Conservation (phyloP, 2,797 vertebrate genomes). For the Cyprinella venusta region DNA sequence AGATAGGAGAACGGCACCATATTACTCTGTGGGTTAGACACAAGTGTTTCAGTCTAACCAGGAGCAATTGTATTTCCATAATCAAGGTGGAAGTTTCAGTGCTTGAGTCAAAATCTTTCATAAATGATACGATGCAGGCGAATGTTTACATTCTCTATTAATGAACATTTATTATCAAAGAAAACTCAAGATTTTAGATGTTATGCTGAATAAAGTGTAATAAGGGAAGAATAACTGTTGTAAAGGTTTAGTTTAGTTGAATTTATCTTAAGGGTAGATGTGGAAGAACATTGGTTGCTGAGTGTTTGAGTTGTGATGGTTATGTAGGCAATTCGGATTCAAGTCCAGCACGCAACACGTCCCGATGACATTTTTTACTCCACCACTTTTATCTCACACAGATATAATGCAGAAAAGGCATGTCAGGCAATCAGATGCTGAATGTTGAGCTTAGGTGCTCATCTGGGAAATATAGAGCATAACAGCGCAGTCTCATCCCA, state of each 20-base stretch:
- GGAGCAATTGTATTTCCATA: constrained; percentile 45
- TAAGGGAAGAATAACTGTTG: background rate
- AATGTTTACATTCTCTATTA: constrained; percentile 21
- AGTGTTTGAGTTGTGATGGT: background rate
- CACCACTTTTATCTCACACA: background rate
- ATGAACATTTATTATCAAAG: background rate
- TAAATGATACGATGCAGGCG: constrained; percentile 1
- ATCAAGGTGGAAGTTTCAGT: constrained; percentile 42
- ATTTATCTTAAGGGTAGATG: background rate
- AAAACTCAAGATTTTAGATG: constrained; percentile 3
- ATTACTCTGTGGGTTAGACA: constrained; percentile 18
- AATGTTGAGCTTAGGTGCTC: too few species aligned
- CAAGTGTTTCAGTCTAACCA: constrained; percentile 10
- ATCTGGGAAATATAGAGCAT: too few species aligned
- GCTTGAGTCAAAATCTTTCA: constrained; percentile 23
- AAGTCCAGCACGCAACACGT: constrained; percentile 42
- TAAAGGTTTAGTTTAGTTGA: background rate
- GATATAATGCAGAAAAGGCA: too few species aligned
- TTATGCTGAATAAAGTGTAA: background rate
- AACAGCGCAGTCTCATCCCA: too few species aligned
- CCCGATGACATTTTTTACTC: background rate
- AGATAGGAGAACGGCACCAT: constrained; percentile 18
- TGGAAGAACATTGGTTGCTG: background rate
- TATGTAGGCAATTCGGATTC: background rate
- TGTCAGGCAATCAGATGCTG: too few species aligned